A percentile compares a stretch with the other conserved stretches of the same genome.
phyloP scores from a whole-genome alignment of 92 coral and sea anemone genomes.

The Pocillopora meandrina region DNA sequence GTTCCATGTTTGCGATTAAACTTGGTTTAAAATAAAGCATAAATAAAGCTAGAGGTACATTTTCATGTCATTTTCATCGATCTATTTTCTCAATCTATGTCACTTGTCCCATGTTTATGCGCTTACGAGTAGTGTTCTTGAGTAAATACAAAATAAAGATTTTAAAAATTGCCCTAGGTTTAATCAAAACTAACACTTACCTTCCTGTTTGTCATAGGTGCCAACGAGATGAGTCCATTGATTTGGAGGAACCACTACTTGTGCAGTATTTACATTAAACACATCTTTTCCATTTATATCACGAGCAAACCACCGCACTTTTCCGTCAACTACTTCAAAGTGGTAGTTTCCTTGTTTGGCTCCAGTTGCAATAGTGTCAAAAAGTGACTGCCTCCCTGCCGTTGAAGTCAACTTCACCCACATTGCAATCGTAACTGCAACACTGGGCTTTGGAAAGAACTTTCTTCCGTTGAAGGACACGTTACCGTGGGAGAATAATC shows the following conservation, averaged over 20 bases:
- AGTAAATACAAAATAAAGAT: too few species aligned
- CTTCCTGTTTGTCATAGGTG: conserved; percentile 69
- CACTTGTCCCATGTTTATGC: too few species aligned
- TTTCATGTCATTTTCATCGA: too few species aligned
- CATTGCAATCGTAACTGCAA: conserved; percentile 74
- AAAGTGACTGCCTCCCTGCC: conserved; percentile 70
- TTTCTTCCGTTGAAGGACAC: conserved; percentile 68
- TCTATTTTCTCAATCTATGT: too few species aligned
- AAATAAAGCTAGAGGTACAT: too few species aligned
- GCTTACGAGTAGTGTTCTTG: too few species aligned
- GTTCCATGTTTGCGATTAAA: too few species aligned
- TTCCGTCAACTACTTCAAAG: conserved; percentile 71
- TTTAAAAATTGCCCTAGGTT: not conserved
- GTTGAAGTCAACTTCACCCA: conserved; percentile 69
- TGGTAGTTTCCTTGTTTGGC: conserved; percentile 73
- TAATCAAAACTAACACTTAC: conserved; percentile 18
- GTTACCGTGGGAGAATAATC: conserved; percentile 71
- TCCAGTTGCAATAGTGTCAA: conserved; percentile 60
- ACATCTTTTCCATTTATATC: conserved; percentile 51
- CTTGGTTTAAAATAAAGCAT: too few species aligned
- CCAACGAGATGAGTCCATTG: conserved; percentile 84
- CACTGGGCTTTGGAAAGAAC: conserved; percentile 72
- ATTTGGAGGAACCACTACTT: conserved; percentile 55
- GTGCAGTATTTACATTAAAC: conserved; percentile 56
- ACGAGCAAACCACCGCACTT: conserved; percentile 72